Conservation (phyloP, 1,140 invertebrate genomes). For the Cherax quadricarinatus region DNA sequence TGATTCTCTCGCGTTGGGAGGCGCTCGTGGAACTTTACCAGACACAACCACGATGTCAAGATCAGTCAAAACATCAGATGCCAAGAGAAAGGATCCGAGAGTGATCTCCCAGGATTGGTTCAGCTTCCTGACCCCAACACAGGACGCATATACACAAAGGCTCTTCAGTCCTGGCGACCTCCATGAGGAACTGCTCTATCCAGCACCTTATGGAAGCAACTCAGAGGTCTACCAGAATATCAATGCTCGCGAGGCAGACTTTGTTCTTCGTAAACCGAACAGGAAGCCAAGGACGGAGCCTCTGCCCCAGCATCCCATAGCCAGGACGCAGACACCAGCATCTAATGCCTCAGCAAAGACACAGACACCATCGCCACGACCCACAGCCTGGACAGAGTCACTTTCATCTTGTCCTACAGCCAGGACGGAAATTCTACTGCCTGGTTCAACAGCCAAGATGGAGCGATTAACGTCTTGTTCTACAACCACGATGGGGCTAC, state of each 20-base stretch:
- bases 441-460: too few species aligned
- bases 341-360: too few species aligned
- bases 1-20: constrained; percentile 10
- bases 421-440: too few species aligned
- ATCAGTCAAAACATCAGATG: background rate
- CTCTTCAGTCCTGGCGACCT: constrained; percentile 56
- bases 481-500: too few species aligned
- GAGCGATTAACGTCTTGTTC: too few species aligned
- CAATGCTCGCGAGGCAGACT: constrained; percentile 57
- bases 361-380: too few species aligned
- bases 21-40: background rate
- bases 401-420: too few species aligned
- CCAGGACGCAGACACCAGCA: too few species aligned
- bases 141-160: constrained; percentile 48
- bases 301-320: background rate
- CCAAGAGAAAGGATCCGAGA: background rate
- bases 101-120: constrained; percentile 55
- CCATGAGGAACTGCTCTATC: constrained; percentile 49
- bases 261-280: constrained; percentile 50
- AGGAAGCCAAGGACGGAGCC: constrained; percentile 57
- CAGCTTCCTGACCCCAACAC: constrained; percentile 38
- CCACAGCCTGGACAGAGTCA: too few species aligned
- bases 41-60: background rate
- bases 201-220: constrained; percentile 40
- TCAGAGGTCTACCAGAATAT: constrained; percentile 62